Conservation (phyloP, 2,888 invertebrate species). For the Tortrix viridana region DNA sequence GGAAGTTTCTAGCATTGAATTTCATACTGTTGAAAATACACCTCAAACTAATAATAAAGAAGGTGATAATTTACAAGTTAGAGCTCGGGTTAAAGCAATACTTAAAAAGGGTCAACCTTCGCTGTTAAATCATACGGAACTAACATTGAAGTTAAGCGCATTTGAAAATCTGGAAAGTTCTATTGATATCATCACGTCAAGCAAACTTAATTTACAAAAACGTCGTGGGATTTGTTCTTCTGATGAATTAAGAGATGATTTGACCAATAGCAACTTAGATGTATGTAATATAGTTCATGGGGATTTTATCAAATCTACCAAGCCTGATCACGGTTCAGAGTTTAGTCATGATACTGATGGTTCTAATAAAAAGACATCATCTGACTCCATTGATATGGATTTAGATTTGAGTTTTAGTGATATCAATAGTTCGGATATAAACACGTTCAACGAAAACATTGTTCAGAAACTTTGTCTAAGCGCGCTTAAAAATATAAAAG, state of each 20-base stretch:
- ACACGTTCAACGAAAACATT: conserved; percentile 82
- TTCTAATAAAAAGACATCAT: conserved; percentile 80
- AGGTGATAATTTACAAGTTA: conserved; percentile 49
- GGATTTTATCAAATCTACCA: conserved; percentile 69
- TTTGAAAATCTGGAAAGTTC: conserved; percentile 74
- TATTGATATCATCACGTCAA: conserved; percentile 74
- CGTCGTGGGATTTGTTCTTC: conserved; percentile 84
- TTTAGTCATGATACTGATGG: conserved; percentile 78
- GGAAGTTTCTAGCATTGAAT: conserved; percentile 74
- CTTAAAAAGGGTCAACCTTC: conserved; percentile 42
- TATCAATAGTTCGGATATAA: conserved; percentile 82
- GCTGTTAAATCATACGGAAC: conserved; percentile 79
- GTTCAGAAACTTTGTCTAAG: conserved; percentile 81
- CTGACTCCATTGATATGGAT: conserved; percentile 81
- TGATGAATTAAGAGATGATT: conserved; percentile 75
- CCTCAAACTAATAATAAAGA: conserved; percentile 62
- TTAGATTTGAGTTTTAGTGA: conserved; percentile 82
- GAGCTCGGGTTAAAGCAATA: conserved; percentile 48
- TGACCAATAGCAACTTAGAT: conserved; percentile 66
- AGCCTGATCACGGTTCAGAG: conserved; percentile 69
- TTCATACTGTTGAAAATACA: conserved; percentile 79
- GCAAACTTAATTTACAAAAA: conserved; percentile 77
- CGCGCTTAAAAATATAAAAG: conserved; percentile 81
- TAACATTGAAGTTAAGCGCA: conserved; percentile 73
- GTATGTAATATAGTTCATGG: conserved; percentile 65